Base-by-base conservation (phyloP, 2,113 vertebrate species). In the Rhea pennata region DNA sequence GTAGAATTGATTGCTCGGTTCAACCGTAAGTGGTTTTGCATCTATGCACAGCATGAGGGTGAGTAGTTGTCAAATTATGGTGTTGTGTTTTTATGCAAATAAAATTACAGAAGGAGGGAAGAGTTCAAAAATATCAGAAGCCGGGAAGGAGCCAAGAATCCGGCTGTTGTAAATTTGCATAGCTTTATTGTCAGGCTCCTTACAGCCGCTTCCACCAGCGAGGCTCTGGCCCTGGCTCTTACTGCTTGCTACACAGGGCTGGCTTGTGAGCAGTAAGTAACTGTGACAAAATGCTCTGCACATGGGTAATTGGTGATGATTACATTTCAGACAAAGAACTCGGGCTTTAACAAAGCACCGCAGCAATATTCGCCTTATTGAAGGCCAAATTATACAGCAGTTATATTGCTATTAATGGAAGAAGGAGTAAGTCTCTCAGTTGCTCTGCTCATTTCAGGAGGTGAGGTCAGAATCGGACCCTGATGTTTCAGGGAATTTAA, bases 281-380 rank as follows among this genome's bases (percentile, higher is more conserved):
- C 84, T 92, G 94, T 39, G 93, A 89, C 94, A 93, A 72, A 95
- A 65, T 17, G 88, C 83, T 82, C 77, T 33, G 87, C 93, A 84
- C 93, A 33, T 3, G 87, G 85, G 70, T n/a, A 85, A 92, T 72
- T 92, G 91, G 89, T 95, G 91, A 65, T 92, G 78, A 75, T 61
- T 89, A 85, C 94, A 36, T 56, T 73, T 50, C 84, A 72, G 77
- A 94, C 94, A 89, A 92, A 95, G 89, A 81, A 8, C 54, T 65
- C 27, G 0, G 27, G 71, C 79, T 87, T 50, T 48, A 74, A 26
- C 66, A 42, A n/a, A 89, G 21, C 87, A 62, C 78, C 82, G 12
- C 39, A 31, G 58, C 73, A 65, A 12, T 70, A 93, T 87, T 67
- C 91, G 70, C 89, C 66, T 5, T 1, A 39, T 48, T 88, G 42